Evolutionary conservation across 2,888 invertebrate species (phyloP).

Genomic region (Metellina segmentata): DNA sequence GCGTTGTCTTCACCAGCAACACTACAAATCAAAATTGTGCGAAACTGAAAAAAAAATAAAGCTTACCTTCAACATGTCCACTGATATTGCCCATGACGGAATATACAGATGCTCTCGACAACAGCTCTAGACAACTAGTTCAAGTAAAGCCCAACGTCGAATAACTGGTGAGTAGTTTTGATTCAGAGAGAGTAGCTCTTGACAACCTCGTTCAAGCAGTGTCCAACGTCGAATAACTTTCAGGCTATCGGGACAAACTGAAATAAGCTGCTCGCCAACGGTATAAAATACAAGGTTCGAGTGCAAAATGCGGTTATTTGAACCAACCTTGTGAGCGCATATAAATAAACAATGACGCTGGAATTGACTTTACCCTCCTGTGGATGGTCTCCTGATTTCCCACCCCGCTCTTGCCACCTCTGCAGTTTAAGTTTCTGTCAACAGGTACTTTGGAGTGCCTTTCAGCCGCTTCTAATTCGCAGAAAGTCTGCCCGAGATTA

Average conservation of each 20-base stretch:
- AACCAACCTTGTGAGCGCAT: constrained; percentile 54
- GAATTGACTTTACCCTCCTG: constrained; percentile 48
- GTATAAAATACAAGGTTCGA: constrained; percentile 72
- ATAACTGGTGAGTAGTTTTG: not conserved
- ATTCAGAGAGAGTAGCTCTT: not conserved
- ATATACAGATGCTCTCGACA: not conserved
- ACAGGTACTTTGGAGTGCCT: constrained; percentile 63
- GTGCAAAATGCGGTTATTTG: constrained; percentile 65
- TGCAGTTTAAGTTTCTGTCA: constrained; percentile 28
- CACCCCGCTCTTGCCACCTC: constrained; percentile 22
- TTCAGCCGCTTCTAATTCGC: constrained; percentile 51
- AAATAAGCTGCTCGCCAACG: constrained; percentile 13
- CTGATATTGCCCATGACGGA: constrained; percentile 63
- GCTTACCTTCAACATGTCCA: constrained; percentile 68
- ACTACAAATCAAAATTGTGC: too few species aligned
- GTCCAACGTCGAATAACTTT: constrained; percentile 3
- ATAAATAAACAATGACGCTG: constrained; percentile 67
- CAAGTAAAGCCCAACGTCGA: not conserved
- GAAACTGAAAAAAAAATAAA: not conserved
- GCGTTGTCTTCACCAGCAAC: too few species aligned
- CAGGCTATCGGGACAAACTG: constrained; percentile 4
- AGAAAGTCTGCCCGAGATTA: constrained; percentile 43
- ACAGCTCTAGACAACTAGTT: constrained; percentile 7
- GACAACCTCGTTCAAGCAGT: not conserved
- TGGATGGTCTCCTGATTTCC: constrained; percentile 47